Conservation (phyloP, 2,888 invertebrate genomes). For the Chamaedrilus cognettii region DNA sequence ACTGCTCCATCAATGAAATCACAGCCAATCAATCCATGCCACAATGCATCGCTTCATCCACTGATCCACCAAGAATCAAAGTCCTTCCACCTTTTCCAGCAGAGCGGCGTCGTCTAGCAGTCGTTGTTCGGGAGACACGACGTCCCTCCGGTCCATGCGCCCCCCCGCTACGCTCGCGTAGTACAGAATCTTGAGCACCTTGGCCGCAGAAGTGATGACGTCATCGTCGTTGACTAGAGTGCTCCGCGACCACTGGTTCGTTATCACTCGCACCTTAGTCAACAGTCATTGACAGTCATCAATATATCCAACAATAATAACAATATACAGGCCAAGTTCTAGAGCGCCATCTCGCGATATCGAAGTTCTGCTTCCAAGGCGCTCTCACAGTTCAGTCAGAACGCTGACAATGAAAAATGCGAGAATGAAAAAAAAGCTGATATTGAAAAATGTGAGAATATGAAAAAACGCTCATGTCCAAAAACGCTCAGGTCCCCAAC, state of each 20-base stretch:
- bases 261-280: constrained; percentile 69
- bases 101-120: constrained; percentile 43
- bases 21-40: neutral
- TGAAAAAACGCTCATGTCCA: no score
- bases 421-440: no score
- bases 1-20: constrained; percentile 4
- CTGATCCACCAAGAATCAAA: neutral
- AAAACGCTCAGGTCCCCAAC: no score
- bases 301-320: no score
- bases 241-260: constrained; percentile 64
- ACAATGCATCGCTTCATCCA: neutral
- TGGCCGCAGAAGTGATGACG: constrained; percentile 80
- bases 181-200: constrained; percentile 74
- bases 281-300: no score
- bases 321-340: no score
- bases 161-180: constrained; percentile 89
- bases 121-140: constrained; percentile 50
- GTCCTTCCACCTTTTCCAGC: constrained; percentile 48
- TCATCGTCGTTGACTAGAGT: constrained; percentile 84
- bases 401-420: no score
- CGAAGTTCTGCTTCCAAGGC: no score
- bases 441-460: no score
- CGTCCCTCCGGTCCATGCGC: constrained; percentile 46
- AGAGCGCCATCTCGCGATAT: no score
- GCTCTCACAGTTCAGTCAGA: no score